Evolutionary conservation across 2,113 vertebrate species (phyloP).

Genomic region (Serilophus lunatus): DNA sequence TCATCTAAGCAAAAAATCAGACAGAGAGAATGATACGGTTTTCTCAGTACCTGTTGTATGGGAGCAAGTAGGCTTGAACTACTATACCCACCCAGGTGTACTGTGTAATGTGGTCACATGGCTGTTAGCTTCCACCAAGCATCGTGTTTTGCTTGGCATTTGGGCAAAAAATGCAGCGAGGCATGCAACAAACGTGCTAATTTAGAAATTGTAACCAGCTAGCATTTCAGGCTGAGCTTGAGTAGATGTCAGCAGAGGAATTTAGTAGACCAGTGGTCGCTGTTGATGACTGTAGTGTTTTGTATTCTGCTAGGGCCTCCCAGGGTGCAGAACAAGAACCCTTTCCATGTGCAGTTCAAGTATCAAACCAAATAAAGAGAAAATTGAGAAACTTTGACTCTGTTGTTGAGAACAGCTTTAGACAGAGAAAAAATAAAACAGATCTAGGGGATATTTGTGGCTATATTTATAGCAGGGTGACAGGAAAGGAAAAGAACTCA

Average conservation of each 20-base stretch:
- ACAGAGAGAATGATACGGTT: accelerated
- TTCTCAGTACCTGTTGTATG: not conserved
- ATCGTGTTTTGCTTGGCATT: slow-evolving; percentile 1
- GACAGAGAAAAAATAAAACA: slow-evolving; percentile 30
- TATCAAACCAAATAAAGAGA: slow-evolving; percentile 64
- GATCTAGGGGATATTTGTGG: slow-evolving; percentile 26
- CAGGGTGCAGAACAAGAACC: slow-evolving; percentile 1
- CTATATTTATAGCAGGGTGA: slow-evolving; percentile 47
- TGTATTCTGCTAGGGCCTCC: slow-evolving; percentile 28
- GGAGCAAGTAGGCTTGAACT: not conserved
- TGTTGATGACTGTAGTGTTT: slow-evolving; percentile 33
- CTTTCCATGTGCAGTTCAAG: slow-evolving; percentile 27
- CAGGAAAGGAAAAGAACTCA: slow-evolving; percentile 36
- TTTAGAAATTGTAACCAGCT: slow-evolving; percentile 22
- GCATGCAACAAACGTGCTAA: not conserved
- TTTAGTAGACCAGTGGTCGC: slow-evolving; percentile 3
- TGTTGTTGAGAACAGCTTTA: not conserved
- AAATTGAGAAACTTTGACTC: slow-evolving; percentile 24
- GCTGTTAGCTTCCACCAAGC: not conserved
- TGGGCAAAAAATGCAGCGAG: not conserved
- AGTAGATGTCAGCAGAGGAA: slow-evolving; percentile 46
- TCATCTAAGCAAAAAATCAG: not conserved
- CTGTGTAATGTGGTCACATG: not conserved
- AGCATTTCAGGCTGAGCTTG: slow-evolving; percentile 12
- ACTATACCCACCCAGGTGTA: not conserved